Base-by-base conservation (phyloP, 2,888 invertebrate genomes). In the Clivina fossor region DNA sequence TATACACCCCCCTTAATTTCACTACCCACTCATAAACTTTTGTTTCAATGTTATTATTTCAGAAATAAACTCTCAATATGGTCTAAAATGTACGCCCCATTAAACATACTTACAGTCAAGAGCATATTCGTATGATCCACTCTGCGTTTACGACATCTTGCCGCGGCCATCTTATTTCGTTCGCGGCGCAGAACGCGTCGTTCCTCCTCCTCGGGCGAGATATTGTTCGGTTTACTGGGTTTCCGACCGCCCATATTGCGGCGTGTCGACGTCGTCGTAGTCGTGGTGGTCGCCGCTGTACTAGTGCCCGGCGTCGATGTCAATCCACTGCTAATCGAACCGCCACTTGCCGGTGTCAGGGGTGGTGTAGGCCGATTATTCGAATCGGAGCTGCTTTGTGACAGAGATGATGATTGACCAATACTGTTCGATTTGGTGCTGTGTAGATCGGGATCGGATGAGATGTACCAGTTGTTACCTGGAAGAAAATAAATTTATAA, bases 151-250 rank as follows among this genome's bases (percentile, higher is more conserved):
- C 98, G 85, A 75, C 98, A 99, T 63, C 97, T 83, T 0, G 98
- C 98, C 47, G 98, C 98, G 24, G 98, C 98, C 78, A 93, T 83
- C 75, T 99, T 99, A 75, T 99, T 99, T 58, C 98, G 79, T 70
- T 97, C 96, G 41, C 98, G 80, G 18, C 98, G 82, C 35, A 93
- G 76, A 68, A 86, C 83, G 41, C 95, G 80, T 57, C 94, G 82
- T 67, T 94, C 93, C 69, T 93, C 93, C 71, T 98, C 98, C 72
- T 97, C 95, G 1, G 93, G 93, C 37, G 88, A 81, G 69, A 90
- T 79, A 73, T 89, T 85, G 62, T 84, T 79, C 58, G 88, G 84
- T 69, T 87, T 86, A 57, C 80, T 81, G 11, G 93, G 92, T 62
- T 91, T 80, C 7, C 92, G 79, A 48, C 93, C 93, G 56, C 93